phyloP scores from a whole-genome alignment of 2,113 vertebrate genomes.

The Dascyllus trimaculatus region DNA sequence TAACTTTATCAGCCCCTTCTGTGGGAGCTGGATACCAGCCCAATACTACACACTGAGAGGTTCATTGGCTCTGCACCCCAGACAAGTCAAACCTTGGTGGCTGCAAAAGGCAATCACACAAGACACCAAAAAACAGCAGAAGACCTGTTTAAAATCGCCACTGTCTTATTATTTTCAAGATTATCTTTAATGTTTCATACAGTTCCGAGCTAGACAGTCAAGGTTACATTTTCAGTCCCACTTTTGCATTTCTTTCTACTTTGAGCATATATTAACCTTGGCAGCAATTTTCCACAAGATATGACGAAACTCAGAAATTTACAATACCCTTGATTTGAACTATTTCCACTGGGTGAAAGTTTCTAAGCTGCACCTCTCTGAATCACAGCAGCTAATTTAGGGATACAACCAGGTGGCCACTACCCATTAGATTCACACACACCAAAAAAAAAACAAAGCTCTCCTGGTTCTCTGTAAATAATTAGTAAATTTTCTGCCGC shows the following conservation, averaged over 20 bases:
- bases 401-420: constrained; percentile 51
- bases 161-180: background rate
- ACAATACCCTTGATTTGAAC: constrained; percentile 13
- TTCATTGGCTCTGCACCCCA: constrained; percentile 3
- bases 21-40: constrained; percentile 41
- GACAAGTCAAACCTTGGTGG: background rate
- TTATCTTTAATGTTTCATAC: background rate
- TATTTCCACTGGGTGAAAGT: constrained; percentile 15
- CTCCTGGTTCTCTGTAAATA: constrained; percentile 73
- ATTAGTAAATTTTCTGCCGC: constrained; percentile 74
- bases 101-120: constrained; percentile 15
- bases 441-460: constrained; percentile 17
- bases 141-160: background rate
- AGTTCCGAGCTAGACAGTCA: background rate
- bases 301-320: background rate
- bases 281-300: background rate
- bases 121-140: background rate
- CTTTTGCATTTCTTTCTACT: background rate
- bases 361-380: background rate
- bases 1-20: constrained; percentile 31
- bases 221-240: background rate
- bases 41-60: constrained; percentile 26
- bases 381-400: constrained; percentile 34
- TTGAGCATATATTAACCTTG: background rate
- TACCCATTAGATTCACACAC: constrained; percentile 38